Percentiles rank a stretch among this genome's conserved stretches.
Evolutionary conservation across 2,888 invertebrate genomes (phyloP).

Genomic region (Entomobrya proxima): DNA sequence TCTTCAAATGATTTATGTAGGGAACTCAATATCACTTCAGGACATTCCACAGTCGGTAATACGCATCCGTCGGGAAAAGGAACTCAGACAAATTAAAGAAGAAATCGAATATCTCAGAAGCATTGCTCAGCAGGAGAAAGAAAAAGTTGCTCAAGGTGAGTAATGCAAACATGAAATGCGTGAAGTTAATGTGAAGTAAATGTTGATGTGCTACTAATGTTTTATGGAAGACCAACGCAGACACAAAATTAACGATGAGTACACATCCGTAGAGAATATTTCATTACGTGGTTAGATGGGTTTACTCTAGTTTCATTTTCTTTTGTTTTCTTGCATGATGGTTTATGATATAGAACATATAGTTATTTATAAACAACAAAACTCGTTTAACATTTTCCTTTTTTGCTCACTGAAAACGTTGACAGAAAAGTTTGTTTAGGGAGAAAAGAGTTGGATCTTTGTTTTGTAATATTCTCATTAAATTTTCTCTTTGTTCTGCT

Average conservation of each 20-base stretch:
- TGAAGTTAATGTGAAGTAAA: not conserved
- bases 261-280: too few relatives aligned
- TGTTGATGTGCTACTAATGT: too few relatives aligned
- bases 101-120: slow-evolving; percentile 69
- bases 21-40: slow-evolving; percentile 72
- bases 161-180: slow-evolving; percentile 8
- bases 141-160: slow-evolving; percentile 53
- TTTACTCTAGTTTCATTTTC: too few relatives aligned
- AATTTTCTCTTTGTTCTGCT: not conserved
- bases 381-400: not conserved
- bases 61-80: slow-evolving; percentile 68
- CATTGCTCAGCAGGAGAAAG: slow-evolving; percentile 59
- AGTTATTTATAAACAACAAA: too few relatives aligned
- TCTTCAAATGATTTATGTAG: slow-evolving; percentile 31
- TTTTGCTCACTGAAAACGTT: not conserved
- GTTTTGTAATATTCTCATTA: not conserved
- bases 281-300: too few relatives aligned
- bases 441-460: not conserved
- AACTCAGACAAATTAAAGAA: slow-evolving; percentile 67
- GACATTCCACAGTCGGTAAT: slow-evolving; percentile 71
- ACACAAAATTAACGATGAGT: too few relatives aligned
- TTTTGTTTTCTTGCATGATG: too few relatives aligned
- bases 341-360: too few relatives aligned
- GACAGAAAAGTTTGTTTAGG: not conserved
- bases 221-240: too few relatives aligned